Evolutionary conservation across 1,140 invertebrate genomes (phyloP), one percentile per base, ranked within the genome.

Genomic region (Octopus sinensis): DNA sequence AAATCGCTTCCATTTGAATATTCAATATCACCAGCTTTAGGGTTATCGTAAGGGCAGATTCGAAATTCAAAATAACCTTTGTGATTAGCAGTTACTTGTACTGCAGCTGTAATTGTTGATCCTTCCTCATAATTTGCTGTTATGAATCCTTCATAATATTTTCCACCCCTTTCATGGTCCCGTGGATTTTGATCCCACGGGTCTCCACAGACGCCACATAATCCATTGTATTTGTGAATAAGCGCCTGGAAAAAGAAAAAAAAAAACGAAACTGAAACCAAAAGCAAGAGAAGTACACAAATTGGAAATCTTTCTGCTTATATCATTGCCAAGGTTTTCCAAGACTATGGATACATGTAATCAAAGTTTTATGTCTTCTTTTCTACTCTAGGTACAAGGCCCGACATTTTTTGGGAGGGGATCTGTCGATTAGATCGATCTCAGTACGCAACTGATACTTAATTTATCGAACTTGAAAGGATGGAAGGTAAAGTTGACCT

Each of bases 131-230:
- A 97, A 83, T 94, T 94, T 53, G 94, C 91, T 1, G 93, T 93
- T 56, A 96, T 95, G 73, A 96, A 95, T 4, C 95, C 96, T 88
- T 95, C 95, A 12, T 94, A 95, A 85, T 93, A 97, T 86, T 94
- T 92, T 5, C 96, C 96, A 4, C 96, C 96, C 1, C 95, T 95
- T 91, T 98, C 96, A 87, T 98, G 96, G 0, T 94, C 94, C 54
- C 96, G 91, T 0, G 96, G 96, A 17, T 91, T 88, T 12, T 93
- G 89, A 1, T 94, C 88, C 62, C 79, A 91, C 0, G 85, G 79
- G 83, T 91, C 91, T 4, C 91, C 91, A 84, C 91, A 91, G 9
- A 90, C 87, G 30, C 91, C 91, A 84, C 91, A 91, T 80, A 87
- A 87, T 9, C 90, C 90, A 6, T 84, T 85, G 87, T 89, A 84